phyloP scores from a whole-genome alignment of 2,888 invertebrate species.

The Didymodactylos carnosus region DNA sequence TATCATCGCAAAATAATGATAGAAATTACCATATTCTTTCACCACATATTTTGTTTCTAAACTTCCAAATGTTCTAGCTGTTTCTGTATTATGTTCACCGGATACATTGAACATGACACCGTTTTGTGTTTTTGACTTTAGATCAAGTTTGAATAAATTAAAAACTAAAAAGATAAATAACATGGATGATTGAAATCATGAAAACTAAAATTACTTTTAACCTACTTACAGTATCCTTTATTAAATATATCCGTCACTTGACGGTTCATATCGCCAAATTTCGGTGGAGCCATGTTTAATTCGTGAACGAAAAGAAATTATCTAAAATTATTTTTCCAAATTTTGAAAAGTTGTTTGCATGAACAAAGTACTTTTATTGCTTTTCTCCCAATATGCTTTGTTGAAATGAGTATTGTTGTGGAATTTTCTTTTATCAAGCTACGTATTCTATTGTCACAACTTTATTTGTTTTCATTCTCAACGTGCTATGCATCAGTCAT shows the following conservation, averaged over 20 bases:
- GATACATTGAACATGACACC: conserved; percentile 84
- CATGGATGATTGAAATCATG: not conserved
- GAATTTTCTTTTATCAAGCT: no score
- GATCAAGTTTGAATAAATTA: conserved; percentile 43
- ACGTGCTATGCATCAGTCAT: no score
- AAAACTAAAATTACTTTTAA: not conserved
- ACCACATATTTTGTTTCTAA: conserved; percentile 69
- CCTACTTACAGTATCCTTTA: conserved; percentile 65
- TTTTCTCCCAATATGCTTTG: no score
- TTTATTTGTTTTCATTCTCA: no score
- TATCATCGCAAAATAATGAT: no score
- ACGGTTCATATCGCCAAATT: conserved; percentile 87
- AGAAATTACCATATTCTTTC: conserved; percentile 34
- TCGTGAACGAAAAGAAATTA: no score
- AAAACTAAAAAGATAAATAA: not conserved
- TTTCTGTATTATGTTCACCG: conserved; percentile 72
- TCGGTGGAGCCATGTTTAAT: conserved; percentile 61
- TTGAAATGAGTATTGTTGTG: no score
- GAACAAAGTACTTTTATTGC: no score
- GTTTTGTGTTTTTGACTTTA: conserved; percentile 74
- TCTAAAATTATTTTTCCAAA: no score
- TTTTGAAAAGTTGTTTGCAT: no score
- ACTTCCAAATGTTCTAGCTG: conserved; percentile 70
- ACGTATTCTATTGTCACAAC: no score
- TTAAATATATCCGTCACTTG: conserved; percentile 80